Conservation (phyloP, 2,113 vertebrate species). For the Ovis canadensis region DNA sequence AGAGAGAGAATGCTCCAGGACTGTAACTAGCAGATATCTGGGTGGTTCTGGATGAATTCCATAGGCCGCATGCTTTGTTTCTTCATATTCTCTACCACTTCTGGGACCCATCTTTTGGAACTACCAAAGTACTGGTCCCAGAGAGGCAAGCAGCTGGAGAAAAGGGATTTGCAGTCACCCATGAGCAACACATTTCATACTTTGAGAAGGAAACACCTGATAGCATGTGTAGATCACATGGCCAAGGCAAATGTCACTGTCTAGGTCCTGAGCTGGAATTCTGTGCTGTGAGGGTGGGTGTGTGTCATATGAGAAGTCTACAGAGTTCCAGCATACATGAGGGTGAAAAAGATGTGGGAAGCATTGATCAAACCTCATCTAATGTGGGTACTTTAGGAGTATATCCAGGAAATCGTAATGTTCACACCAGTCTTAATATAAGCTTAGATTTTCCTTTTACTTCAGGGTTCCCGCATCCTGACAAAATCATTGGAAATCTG, state of each 20-base stretch:
- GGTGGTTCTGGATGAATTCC: background rate
- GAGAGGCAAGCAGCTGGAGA: background rate
- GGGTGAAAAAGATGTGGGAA: background rate
- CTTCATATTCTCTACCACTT: background rate
- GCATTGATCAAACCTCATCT: background rate
- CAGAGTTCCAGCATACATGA: background rate
- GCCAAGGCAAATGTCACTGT: background rate
- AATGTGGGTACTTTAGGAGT: background rate
- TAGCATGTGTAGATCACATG: fast-evolving
- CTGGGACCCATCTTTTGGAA: background rate
- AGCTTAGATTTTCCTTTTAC: background rate
- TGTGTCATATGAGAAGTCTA: fast-evolving
- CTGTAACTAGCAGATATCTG: background rate
- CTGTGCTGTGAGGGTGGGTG: background rate
- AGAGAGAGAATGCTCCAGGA: background rate
- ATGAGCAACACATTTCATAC: background rate
- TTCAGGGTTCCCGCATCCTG: background rate
- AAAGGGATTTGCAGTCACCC: background rate
- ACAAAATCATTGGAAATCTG: background rate
- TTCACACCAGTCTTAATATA: background rate
- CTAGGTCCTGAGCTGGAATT: background rate
- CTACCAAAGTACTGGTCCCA: fast-evolving
- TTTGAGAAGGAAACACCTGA: background rate
- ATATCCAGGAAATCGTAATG: background rate
- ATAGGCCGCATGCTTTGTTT: background rate